Base-by-base conservation (phyloP, 2,113 vertebrate genomes). In the Notarius lentiginosus region DNA sequence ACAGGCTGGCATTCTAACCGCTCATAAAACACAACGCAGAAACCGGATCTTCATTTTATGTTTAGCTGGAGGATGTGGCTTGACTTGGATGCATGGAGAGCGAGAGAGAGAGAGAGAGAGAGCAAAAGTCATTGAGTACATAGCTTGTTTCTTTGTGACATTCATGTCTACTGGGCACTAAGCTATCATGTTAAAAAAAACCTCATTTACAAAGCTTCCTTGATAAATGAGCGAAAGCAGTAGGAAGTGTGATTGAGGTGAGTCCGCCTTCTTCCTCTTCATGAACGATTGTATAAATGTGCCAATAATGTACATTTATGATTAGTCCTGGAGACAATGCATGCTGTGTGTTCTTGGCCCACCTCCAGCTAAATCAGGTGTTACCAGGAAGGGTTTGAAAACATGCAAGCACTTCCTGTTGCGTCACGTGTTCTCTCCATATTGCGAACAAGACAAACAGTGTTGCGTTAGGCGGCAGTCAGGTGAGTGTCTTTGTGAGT, bases 1-100 rank as follows among this genome's bases (percentile, higher is more conserved):
- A 93, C 89, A 92, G 93, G 92, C 92, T 92, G 93, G 92, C 88
- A 82, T 93, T 93, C 93, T 87, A 91, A 93, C 90, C 91, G 58
- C 92, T 91, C 92, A 90, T 94, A 93, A 95, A 95, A 93, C 91
- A 92, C 90, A 87, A 94, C 91, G 92, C 91, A 90, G 91, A 93
- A 93, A 95, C 91, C 89, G 91, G 92, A 93, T 94, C 93, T 92
- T 93, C 92, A 87, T 92, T 92, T 93, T 93, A 93, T 88, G 90
- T 91, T 92, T 91, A 92, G 89, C 84, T 90, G 34, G 83, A 95
- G 93, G 92, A 94, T 95, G 94, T 94, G 93, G 92, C 88, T 61
- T 82, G 82, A 89, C 82, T 92, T 92, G 92, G 91, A 91, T 92
- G 92, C 47, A 90, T 88, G 89, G 92, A 90, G 90, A 88, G 55